phyloP scores from a whole-genome alignment of 2,888 invertebrate species.

The Drosophila aldrichi region DNA sequence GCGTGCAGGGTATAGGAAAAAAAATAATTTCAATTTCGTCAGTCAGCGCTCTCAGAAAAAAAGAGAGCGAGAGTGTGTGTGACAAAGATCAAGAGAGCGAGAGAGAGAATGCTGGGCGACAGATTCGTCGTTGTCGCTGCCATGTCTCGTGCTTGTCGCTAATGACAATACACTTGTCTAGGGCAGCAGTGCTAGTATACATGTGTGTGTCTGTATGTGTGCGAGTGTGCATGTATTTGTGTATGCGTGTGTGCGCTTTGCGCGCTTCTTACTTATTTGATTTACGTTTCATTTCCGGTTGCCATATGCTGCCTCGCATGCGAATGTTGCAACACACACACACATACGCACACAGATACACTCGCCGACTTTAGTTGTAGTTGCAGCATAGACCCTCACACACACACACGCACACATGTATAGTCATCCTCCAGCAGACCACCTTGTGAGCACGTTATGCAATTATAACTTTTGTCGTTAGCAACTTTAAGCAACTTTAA shows the following conservation, averaged over 20 bases:
- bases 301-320: conserved; percentile 79
- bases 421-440: not conserved
- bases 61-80: not conserved
- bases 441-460: conserved; percentile 77
- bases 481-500: conserved; percentile 82
- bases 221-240: conserved; percentile 18
- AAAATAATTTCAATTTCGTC: conserved; percentile 72
- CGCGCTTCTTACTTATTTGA: conserved; percentile 81
- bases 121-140: conserved; percentile 51
- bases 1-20: conserved; percentile 30
- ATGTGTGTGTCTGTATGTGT: not conserved
- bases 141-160: conserved; percentile 70
- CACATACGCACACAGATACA: conserved; percentile 11
- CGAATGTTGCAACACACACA: conserved; percentile 57
- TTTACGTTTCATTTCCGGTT: conserved; percentile 83
- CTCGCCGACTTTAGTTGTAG: conserved; percentile 3
- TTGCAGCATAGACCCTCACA: not conserved
- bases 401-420: not conserved
- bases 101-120: not conserved
- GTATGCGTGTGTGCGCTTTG: conserved; percentile 35
- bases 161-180: conserved; percentile 72
- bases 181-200: conserved; percentile 13
- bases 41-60: not conserved
- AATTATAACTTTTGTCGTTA: conserved; percentile 84
- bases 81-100: not conserved